Base-by-base conservation (phyloP, 2,113 vertebrate species). In the Cyprinodon variegatus region DNA sequence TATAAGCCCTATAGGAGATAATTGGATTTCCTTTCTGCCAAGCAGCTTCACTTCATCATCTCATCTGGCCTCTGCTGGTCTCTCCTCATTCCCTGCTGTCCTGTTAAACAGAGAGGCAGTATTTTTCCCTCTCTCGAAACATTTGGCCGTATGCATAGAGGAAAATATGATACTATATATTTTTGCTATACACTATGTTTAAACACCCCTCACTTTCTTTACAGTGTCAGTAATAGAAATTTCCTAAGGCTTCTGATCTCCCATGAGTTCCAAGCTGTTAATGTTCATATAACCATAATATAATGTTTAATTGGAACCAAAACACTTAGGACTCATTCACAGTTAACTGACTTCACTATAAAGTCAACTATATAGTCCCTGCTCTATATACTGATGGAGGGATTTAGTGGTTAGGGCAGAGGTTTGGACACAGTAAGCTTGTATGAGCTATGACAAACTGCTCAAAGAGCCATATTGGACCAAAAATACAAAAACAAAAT, bases 171-270 rank as follows among this genome's bases (percentile, higher is more conserved):
- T 85, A 86, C 75, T 80, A 74, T 74, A 1, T 29, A 29, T 29
- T 29, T 29, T 29, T 29, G 29, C 29, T 29, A 29, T 29, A 29
- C 29, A 29, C 29, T 29, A 79, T 91, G 78, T 15, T 4, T 77
- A 77, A 82, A 65, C 69, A 67, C 87, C 77, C 61, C 48, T 29
- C 53, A 41, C 63, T 70, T 61, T 85, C 61, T 74, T 17, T 83
- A 75, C 63, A 73, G 72, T 83, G 76, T 73, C 74, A 77, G 76
- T 43, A 70, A 87, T 89, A 90, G 85, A 90, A 72, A 82, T 71
- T 77, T 79, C 87, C 77, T 79, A 11, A 61, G 77, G 22, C 29
- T 80, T 67, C 80, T 76, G 77, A 90, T 90, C 78, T 90, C 74
- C 29, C 69, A 65, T 1, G 50, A 65, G 70, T 29, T 29, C 29